A percentile compares a stretch with the other conserved stretches of the same genome.
These are phyloP conservation scores for Deroptyus accipitrinus DNA, from an alignment of 2,113 vertebrate genomes.

Conservation along the genomic window DNA sequence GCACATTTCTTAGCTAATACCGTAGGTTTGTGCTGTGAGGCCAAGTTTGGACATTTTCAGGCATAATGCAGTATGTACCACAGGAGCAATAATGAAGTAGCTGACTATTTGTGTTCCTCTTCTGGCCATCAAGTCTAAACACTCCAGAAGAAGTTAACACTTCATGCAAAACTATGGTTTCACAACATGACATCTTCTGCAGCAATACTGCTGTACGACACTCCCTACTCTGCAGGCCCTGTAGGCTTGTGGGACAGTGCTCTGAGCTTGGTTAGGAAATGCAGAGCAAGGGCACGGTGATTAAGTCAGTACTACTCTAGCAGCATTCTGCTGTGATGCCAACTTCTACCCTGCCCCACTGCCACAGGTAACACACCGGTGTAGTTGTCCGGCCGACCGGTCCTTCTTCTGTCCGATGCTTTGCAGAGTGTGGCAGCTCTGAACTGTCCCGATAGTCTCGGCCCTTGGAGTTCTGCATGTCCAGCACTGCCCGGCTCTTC, in stretches of 20 bases:
- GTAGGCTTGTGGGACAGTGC: neutral
- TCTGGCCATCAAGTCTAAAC: neutral
- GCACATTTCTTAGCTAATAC: neutral
- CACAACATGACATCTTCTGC: neutral
- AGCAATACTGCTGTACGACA: neutral
- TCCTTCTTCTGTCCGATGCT: conserved; percentile 69
- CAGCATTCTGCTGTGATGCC: neutral
- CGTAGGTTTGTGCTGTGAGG: neutral
- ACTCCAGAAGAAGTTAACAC: neutral
- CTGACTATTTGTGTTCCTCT: neutral
- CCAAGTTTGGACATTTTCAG: neutral
- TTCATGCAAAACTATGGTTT: neutral
- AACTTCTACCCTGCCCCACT: neutral
- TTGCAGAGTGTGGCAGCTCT: conserved; percentile 77
- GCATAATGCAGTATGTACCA: neutral
- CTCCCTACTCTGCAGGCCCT: neutral
- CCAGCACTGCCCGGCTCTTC: conserved; percentile 80
- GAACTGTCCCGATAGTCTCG: conserved; percentile 87
- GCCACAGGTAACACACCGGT: conserved; percentile 52
- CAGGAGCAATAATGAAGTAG: neutral
- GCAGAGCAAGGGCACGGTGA: neutral
- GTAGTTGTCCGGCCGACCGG: conserved; percentile 57
- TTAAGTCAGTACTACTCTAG: neutral
- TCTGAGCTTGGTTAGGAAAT: neutral
- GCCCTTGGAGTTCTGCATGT: conserved; percentile 76